A percentile compares a stretch with the other conserved stretches of the same genome.
These are phyloP conservation scores for Gracilinanus agilis DNA, from an alignment of 2,113 vertebrate genomes.

Conservation along the genomic window DNA sequence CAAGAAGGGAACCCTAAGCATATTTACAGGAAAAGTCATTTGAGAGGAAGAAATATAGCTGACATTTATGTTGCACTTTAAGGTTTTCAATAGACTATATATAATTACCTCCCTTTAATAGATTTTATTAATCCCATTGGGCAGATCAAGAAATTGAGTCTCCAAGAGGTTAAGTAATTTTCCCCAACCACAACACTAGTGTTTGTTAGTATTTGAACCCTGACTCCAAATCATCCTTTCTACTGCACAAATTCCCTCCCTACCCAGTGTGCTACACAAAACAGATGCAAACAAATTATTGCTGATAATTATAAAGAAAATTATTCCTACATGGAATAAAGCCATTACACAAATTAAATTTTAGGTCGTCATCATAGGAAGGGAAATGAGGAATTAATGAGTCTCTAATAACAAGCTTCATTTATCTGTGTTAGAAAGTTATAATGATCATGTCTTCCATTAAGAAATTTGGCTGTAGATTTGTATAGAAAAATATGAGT, in stretches of 20 bases:
- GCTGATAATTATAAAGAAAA: not conserved
- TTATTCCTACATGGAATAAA: not conserved
- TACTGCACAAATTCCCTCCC: not conserved
- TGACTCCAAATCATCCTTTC: not conserved
- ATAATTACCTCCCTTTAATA: not conserved
- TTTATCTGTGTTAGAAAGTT: not conserved
- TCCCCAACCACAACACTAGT: slow-evolving; percentile 2
- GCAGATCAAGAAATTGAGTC: slow-evolving; percentile 3
- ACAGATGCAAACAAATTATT: not conserved
- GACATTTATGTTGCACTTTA: too few species aligned
- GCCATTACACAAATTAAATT: not conserved
- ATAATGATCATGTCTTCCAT: too few species aligned
- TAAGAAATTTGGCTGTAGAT: too few species aligned
- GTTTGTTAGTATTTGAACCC: not conserved
- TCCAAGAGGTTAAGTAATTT: not conserved
- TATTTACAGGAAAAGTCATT: not conserved
- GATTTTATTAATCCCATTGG: not conserved
- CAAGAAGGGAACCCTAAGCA: too few species aligned
- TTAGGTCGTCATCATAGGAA: not conserved
- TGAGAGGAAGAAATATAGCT: not conserved
- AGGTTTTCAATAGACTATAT: too few species aligned
- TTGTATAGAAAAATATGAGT: not conserved
- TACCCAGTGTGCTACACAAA: not conserved
- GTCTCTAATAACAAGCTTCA: not conserved
- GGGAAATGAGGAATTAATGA: not conserved